These are phyloP conservation scores for Watsonalla binaria DNA, from an alignment of 2,888 invertebrate genomes.

Conservation along the genomic window DNA sequence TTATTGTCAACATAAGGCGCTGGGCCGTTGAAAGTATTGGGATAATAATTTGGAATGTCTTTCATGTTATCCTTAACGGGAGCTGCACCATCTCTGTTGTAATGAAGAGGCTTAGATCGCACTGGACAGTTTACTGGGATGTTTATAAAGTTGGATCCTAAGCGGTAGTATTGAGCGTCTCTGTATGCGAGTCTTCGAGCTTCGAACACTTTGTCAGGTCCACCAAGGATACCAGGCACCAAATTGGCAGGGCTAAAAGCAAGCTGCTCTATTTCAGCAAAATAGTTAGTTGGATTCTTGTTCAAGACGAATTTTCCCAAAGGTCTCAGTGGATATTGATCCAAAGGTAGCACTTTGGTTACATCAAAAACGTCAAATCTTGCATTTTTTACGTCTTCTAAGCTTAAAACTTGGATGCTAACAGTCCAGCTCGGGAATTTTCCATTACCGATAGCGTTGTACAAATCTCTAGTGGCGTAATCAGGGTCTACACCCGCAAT, in stretches of 20 bases:
- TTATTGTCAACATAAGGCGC: constrained; percentile 80
- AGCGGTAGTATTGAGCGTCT: constrained; percentile 89
- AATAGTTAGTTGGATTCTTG: constrained; percentile 92
- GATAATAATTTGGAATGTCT: constrained; percentile 95
- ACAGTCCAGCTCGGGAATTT: constrained; percentile 87
- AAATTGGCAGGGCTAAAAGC: constrained; percentile 92
- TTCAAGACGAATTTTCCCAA: constrained; percentile 91
- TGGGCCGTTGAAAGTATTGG: constrained; percentile 95
- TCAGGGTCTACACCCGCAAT: constrained; percentile 89
- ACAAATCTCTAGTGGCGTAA: constrained; percentile 90
- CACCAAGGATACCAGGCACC: constrained; percentile 93
- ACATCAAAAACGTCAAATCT: constrained; percentile 93
- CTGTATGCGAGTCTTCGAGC: constrained; percentile 90
- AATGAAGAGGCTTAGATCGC: constrained; percentile 80
- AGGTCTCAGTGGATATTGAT: constrained; percentile 88
- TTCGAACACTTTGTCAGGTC: constrained; percentile 93
- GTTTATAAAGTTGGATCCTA: constrained; percentile 93
- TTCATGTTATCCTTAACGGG: constrained; percentile 87
- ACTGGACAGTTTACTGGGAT: constrained; percentile 96
- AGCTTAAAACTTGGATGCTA: constrained; percentile 90
- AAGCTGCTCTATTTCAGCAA: constrained; percentile 93
- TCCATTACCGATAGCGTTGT: constrained; percentile 87
- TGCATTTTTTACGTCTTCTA: constrained; percentile 85
- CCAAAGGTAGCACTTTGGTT: constrained; percentile 89
- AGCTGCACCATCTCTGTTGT: constrained; percentile 92